Percentiles rank a stretch among this genome's conserved stretches.
Conservation (phyloP, 1,140 invertebrate species). For the Atta cephalotes region DNA sequence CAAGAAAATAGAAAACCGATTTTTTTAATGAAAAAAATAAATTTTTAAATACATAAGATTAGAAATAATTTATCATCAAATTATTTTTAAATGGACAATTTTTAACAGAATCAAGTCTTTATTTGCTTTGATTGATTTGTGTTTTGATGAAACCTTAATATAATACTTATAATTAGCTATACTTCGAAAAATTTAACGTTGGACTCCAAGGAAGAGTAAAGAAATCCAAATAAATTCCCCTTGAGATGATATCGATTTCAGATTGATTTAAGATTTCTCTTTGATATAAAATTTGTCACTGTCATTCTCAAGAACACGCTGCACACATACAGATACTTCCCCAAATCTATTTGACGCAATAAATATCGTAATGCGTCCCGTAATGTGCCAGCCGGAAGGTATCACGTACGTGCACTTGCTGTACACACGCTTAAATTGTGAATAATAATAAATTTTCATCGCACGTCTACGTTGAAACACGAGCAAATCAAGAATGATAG, state of each 20-base stretch:
- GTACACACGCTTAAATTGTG: conserved; percentile 71
- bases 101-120: background rate
- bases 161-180: background rate
- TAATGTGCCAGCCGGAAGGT: conserved; percentile 60
- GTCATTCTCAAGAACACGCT: conserved; percentile 11
- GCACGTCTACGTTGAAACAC: conserved; percentile 57
- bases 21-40: background rate
- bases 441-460: conserved; percentile 66
- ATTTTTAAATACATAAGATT: background rate
- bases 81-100: background rate
- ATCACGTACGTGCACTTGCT: conserved; percentile 71
- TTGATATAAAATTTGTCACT: conserved; percentile 46
- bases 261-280: background rate
- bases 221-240: background rate
- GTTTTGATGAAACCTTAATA: background rate
- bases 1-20: background rate
- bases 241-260: background rate
- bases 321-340: conserved; percentile 16
- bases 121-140: background rate
- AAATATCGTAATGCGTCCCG: conserved; percentile 46
- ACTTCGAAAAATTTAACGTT: background rate
- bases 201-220: background rate
- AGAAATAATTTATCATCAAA: background rate
- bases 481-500: conserved; percentile 63
- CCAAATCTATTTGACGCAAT: background rate